Conservation (phyloP, 2,797 vertebrate genomes). For the Zalophus californianus region DNA sequence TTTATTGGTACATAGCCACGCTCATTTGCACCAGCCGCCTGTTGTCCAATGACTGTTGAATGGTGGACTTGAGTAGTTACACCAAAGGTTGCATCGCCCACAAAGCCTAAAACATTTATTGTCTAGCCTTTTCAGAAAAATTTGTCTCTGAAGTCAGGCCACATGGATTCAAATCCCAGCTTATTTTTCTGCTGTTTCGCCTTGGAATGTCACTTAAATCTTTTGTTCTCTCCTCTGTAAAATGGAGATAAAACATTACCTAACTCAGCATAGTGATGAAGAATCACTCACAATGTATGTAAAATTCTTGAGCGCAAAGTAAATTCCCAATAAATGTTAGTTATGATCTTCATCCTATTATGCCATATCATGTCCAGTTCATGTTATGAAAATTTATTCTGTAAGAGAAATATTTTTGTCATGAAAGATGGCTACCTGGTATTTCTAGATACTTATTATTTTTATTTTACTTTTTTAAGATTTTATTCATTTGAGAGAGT, state of each 20-base stretch:
- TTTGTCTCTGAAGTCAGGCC: not conserved
- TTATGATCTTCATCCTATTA: not conserved
- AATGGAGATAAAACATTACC: not conserved
- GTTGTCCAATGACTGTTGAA: not conserved
- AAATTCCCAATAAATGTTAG: not conserved
- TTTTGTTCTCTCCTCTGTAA: not conserved
- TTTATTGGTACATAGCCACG: not conserved
- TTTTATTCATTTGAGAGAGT: not conserved
- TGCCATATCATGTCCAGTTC: not conserved
- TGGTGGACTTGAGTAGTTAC: not conserved
- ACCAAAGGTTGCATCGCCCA: not conserved
- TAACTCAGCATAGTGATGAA: not conserved
- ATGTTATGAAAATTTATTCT: not conserved
- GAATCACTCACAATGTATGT: not conserved
- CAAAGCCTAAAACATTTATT: not conserved
- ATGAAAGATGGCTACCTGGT: not conserved
- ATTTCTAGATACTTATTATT: constrained; percentile 16
- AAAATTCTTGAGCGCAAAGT: not conserved
- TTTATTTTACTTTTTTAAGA: not conserved
- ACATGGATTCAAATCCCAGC: not conserved
- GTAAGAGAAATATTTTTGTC: not conserved
- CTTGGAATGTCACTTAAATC: not conserved
- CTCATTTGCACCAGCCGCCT: not conserved
- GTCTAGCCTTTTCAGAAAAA: not conserved
- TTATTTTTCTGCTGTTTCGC: not conserved